Base-by-base conservation (phyloP, 2,888 invertebrate species). In the Ophion ventricosus region DNA sequence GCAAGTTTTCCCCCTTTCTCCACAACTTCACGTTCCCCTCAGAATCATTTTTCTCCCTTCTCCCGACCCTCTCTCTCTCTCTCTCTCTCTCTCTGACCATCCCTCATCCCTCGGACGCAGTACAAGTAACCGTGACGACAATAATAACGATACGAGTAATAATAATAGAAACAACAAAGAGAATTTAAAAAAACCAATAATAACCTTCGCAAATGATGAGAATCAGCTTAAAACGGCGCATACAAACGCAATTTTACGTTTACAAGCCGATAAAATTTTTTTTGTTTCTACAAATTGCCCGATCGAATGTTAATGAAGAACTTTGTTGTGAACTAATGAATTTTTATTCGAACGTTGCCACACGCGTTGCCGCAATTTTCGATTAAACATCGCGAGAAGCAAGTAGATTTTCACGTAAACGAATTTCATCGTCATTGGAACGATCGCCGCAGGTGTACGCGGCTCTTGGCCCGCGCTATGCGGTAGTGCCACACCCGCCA, bases 381-480 rank as follows among this genome's bases (percentile, higher is more conserved):
- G 43, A 14, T 72, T 72, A 66, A 79, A 79, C 56, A 84, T 61
- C 57, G 56, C 54, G 74, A 61, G 43, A 43, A 43, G 43, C 11
- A 64, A 79, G 74, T 79, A 81, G 74, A 84, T 84, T 78, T 70
- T 72, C 66, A 63, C 43, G 74, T 74, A 78, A 84, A 74, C 84
- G 70, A 81, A 84, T 84, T 84, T 84, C 84, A 81, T 69, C 84
- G 83, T 84, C 87, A 87, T 80, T 78, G 72, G 83, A 81, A 67
- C 80, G 82, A 81, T 84, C 54, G 75, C 81, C 74, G 78, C 73
- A 81, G 81, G 81, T 84, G 74, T 76, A 64, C 70, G 74, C n/a
- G 72, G 20, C 54, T 20, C 78, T 56, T 56, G 59, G 23, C 70
- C 59, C 43, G 43, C 43, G 3, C 43, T 43, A 3, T 10, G 43